phyloP scores from a whole-genome alignment of 2,113 vertebrate species.

The Anoplopoma fimbria region DNA sequence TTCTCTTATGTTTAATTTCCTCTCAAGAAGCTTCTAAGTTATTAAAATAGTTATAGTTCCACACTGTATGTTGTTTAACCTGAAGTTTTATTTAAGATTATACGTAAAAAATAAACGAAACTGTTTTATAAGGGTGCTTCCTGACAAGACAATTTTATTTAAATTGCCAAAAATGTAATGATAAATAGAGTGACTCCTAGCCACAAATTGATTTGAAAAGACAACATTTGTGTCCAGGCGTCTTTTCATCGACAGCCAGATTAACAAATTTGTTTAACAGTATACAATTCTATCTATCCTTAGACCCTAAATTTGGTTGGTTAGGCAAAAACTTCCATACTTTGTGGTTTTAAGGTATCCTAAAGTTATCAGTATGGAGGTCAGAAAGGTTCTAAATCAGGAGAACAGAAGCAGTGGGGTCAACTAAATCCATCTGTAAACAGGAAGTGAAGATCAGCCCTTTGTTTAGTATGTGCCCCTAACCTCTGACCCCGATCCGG shows the following conservation, averaged over 20 bases:
- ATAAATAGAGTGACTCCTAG: not conserved
- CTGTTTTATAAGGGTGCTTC: not conserved
- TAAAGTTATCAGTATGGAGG: too few species aligned
- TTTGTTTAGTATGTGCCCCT: conserved; percentile 67
- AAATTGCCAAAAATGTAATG: not conserved
- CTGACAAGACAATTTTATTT: not conserved
- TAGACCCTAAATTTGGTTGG: not conserved
- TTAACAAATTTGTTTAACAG: not conserved
- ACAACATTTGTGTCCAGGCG: not conserved
- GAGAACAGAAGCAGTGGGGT: conserved; percentile 48
- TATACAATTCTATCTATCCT: not conserved
- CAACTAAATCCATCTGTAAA: conserved; percentile 60
- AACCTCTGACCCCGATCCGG: conserved; percentile 62
- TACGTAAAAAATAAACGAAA: not conserved
- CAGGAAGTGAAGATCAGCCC: conserved; percentile 71
- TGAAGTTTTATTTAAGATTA: not conserved
- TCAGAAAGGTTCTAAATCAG: too few species aligned
- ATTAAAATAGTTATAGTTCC: not conserved
- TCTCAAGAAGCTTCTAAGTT: too few species aligned
- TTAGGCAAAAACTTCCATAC: too few species aligned
- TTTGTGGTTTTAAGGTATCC: too few species aligned
- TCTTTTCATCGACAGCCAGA: not conserved
- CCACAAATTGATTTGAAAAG: not conserved
- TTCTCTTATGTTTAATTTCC: not conserved
- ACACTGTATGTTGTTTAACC: not conserved